Base-by-base conservation (phyloP, 2,113 vertebrate species). In the Dicerorhinus sumatrensis region DNA sequence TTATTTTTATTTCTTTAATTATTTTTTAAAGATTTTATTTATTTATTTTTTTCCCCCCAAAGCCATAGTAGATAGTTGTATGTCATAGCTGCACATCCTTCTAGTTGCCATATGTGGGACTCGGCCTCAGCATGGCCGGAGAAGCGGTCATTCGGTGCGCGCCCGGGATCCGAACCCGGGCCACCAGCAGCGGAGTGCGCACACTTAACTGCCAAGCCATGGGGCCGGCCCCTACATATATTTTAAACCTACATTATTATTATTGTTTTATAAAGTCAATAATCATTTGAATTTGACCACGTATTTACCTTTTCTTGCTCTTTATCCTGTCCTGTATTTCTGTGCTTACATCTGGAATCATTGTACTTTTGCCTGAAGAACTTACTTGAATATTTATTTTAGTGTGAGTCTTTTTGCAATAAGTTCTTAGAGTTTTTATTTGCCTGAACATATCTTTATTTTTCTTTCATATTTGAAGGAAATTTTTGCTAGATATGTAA, bases 381-480 rank as follows among this genome's bases (percentile, higher is more conserved):
- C 48, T 88, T n/a, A 48, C 42, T 87, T 63, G 31, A 83, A 63
- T 75, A 51, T 73, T 92, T 83, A 56, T 42, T 79, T 91, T 70
- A 75, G 58, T 42, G 12, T 76, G 36, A 4, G 6, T 84, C 58
- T 94, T 81, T 76, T 88, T 84, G 42, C n/a, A 84, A n/a, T 67
- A 69, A 70, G 16, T 48, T 92, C 63, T 77, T 62, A 79, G 1
- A 80, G n/a, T 58, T 94, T 84, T 92, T 88, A 60, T 85, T 96
- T 96, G 29, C 46, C 51, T 88, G 48, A 93, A 82, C 2, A 36
- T 62, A 65, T 54, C 33, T 95, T 89, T 83, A 33, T 83, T 91
- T 95, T 96, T 81, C 13, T 60, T 96, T 93, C 20, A 16, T 42
- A 80, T 85, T 67, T 96, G 46, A 91, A 94, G n/a, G 17, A 12